Conservation (phyloP, 2,113 vertebrate species). For the Cottus gobio region DNA sequence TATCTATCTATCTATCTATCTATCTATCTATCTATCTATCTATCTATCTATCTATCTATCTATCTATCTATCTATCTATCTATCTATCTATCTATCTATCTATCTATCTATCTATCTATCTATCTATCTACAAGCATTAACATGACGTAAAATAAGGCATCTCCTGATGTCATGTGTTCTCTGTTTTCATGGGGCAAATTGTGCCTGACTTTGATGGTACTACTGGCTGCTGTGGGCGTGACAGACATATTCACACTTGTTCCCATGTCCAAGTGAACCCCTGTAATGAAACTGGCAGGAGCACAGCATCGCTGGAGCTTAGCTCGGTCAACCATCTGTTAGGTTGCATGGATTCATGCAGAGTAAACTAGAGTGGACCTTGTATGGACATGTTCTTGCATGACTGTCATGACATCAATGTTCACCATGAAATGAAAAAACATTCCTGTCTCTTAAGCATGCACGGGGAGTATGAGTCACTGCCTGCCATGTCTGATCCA, state of each 20-base stretch:
- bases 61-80: neutral
- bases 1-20: neutral
- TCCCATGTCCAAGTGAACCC: slow-evolving; percentile 57
- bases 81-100: neutral
- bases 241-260: slow-evolving; percentile 65
- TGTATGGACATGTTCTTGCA: slow-evolving; percentile 68
- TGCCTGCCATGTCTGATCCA: slow-evolving; percentile 48
- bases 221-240: slow-evolving; percentile 30
- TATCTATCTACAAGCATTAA: neutral
- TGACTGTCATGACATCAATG: slow-evolving; percentile 64
- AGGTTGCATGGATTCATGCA: slow-evolving; percentile 57
- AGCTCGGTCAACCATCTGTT: slow-evolving; percentile 76
- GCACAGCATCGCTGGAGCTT: slow-evolving; percentile 45
- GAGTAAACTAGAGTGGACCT: slow-evolving; percentile 66
- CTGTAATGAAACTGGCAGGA: slow-evolving; percentile 70
- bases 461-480: slow-evolving; percentile 41
- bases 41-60: neutral
- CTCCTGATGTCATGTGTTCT: neutral
- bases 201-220: slow-evolving; percentile 10
- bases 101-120: neutral
- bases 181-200: slow-evolving; percentile 19
- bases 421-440: slow-evolving; percentile 52
- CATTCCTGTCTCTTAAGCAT: slow-evolving; percentile 30
- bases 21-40: neutral
- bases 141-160: neutral